These are phyloP conservation scores for Euclidia mi DNA, from an alignment of 2,888 invertebrate species.

Conservation along the genomic window DNA sequence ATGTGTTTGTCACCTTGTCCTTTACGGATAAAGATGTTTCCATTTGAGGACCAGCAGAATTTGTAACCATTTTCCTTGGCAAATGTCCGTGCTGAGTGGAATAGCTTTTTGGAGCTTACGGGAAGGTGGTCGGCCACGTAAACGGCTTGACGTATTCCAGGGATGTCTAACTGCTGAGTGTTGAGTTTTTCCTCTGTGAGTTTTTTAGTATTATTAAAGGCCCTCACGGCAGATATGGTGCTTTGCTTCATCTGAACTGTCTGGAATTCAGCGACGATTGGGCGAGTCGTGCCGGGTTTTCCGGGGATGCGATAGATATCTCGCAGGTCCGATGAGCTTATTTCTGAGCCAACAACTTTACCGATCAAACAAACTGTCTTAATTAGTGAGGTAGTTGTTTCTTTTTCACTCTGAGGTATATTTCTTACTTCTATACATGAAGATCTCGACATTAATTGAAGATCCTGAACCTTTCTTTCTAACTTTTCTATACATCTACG, in stretches of 20 bases:
- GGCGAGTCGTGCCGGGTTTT: neutral
- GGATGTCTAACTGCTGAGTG: too few relatives aligned
- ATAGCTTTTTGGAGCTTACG: slow-evolving; percentile 1
- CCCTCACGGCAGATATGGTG: neutral
- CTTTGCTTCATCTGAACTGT: neutral
- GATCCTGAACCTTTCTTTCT: slow-evolving; percentile 2
- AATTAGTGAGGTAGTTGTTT: too few relatives aligned
- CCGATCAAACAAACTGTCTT: too few relatives aligned
- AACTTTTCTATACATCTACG: neutral
- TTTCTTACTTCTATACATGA: neutral
- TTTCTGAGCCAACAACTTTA: too few relatives aligned
- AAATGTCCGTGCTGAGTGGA: neutral
- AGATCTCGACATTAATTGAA: neutral
- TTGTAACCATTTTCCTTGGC: neutral
- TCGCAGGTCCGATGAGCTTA: too few relatives aligned
- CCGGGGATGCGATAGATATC: neutral
- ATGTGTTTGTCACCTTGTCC: too few relatives aligned
- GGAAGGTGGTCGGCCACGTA: slow-evolving; percentile 1
- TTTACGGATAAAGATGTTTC: too few relatives aligned
- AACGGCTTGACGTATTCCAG: neutral
- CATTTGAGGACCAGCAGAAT: too few relatives aligned
- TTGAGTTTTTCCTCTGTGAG: too few relatives aligned
- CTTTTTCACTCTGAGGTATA: too few relatives aligned
- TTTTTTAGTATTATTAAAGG: too few relatives aligned
- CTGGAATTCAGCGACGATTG: neutral